Evolutionary conservation across 2,888 invertebrate genomes (phyloP), one percentile per base, ranked within the genome.

Genomic region (Oligia strigilis): DNA sequence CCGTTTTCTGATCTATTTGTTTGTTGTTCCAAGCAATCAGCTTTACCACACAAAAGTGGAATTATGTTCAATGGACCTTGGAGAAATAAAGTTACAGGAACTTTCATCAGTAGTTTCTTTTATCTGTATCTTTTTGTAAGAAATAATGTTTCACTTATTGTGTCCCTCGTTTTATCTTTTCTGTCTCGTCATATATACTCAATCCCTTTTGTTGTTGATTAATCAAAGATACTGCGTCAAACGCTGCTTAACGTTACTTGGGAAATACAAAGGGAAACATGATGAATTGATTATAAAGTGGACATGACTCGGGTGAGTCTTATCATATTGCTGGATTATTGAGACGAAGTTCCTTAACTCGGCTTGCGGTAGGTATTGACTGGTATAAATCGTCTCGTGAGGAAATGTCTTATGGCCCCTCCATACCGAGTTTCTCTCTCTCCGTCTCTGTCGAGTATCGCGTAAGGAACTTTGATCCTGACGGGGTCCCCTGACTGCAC

Each of bases 11-110:
- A 81, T 86, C 77, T 77, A 75, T 78, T 79, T 85, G 67, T 85
- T 87, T 87, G 77, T 77, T 84, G n/a, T 77, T 83, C 64, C 72
- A 72, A 77, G 74, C 70, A 74, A 73, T 71, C 75, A 79, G 70
- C 73, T 69, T 66, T 36, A 40, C 71, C 49, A 19, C 69, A 85
- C 60, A 77, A 84, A 78, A 72, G 74, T 77, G 72, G 64, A 78
- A 82, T 82, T 78, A 81, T 72, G 75, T 76, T 73, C 65, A 86
- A 77, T 83, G n/a, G n/a, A 66, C 65, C 64, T 78, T 55, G 71
- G 11, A 69, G 55, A 75, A 78, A 87, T 73, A n/a, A 58, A 69
- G 71, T 81, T 71, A 73, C 65, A 36, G 23, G 64, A 67, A 55
- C 55, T 40, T 58, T 84, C 40, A 49, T 49, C n/a, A 79, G 58